These are phyloP conservation scores for Rhopalosiphum padi DNA, from an alignment of 1,140 invertebrate genomes.

Conservation along the genomic window DNA sequence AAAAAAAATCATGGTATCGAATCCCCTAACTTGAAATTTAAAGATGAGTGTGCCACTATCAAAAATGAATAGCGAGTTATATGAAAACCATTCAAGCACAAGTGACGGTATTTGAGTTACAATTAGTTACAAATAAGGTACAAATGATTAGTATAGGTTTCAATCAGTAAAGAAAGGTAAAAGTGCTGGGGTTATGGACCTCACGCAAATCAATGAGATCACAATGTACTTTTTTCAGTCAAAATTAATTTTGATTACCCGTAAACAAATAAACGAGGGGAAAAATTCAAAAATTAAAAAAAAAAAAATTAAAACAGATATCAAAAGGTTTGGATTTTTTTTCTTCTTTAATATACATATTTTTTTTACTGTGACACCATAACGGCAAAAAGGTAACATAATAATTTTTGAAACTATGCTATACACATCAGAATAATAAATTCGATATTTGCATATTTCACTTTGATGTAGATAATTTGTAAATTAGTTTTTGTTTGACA, in stretches of 20 bases:
- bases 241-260: background rate
- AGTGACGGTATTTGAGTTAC: no score
- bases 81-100: no score
- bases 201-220: background rate
- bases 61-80: no score
- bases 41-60: no score
- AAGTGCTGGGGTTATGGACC: no score
- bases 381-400: background rate
- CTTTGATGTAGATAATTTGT: slow-evolving; percentile 6
- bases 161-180: no score
- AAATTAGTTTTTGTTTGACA: background rate
- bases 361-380: background rate
- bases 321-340: background rate
- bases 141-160: no score
- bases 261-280: background rate
- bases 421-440: background rate
- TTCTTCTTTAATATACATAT: background rate
- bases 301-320: background rate
- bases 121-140: no score
- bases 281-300: background rate
- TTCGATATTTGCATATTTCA: background rate
- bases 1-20: no score
- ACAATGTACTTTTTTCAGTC: background rate
- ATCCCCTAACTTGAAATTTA: no score
- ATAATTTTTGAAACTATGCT: background rate